These are phyloP conservation scores for Steinernema khuongi DNA, from an alignment of 1,140 invertebrate species.

Conservation along the genomic window DNA sequence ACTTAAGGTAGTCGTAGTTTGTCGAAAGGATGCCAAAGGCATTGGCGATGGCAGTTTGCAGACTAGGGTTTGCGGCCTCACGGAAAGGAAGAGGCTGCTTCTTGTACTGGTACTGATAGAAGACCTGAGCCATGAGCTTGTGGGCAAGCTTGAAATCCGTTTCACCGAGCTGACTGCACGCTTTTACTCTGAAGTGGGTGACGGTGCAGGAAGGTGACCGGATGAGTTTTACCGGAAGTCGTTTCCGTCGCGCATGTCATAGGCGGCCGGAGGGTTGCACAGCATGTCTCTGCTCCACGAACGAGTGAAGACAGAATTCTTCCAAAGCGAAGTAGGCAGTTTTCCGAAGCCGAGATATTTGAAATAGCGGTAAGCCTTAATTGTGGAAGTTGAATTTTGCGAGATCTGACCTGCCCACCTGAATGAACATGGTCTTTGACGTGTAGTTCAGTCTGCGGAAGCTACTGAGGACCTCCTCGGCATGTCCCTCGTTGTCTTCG, in stretches of 20 bases:
- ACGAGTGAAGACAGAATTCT: conserved; percentile 36
- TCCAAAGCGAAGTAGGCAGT: conserved; percentile 37
- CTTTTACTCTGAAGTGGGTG: conserved; percentile 35
- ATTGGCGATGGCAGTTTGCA: conserved; percentile 37
- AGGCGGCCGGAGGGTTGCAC: conserved; percentile 36
- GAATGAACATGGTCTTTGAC: conserved; percentile 35
- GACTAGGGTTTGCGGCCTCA: conserved; percentile 31
- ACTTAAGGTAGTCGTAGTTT: conserved; percentile 38
- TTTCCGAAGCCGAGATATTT: conserved; percentile 37
- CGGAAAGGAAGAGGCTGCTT: conserved; percentile 42
- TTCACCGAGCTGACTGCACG: conserved; percentile 36
- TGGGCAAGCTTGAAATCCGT: conserved; percentile 37
- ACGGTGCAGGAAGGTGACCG: background rate
- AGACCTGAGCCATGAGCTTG: conserved; percentile 35
- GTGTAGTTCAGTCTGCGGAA: conserved; percentile 37
- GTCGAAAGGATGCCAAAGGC: conserved; percentile 27
- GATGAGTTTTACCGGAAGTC: conserved; percentile 32
- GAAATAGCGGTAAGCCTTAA: conserved; percentile 41
- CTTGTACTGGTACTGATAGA: conserved; percentile 39
- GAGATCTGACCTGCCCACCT: conserved; percentile 15
- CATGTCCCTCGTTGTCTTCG: conserved; percentile 30
- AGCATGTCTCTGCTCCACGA: conserved; percentile 43
- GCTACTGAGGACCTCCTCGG: conserved; percentile 33
- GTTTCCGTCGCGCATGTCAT: conserved; percentile 39
- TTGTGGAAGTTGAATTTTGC: background rate